Conservation (phyloP, 1,140 invertebrate genomes). For the Dinoponera quadriceps region DNA sequence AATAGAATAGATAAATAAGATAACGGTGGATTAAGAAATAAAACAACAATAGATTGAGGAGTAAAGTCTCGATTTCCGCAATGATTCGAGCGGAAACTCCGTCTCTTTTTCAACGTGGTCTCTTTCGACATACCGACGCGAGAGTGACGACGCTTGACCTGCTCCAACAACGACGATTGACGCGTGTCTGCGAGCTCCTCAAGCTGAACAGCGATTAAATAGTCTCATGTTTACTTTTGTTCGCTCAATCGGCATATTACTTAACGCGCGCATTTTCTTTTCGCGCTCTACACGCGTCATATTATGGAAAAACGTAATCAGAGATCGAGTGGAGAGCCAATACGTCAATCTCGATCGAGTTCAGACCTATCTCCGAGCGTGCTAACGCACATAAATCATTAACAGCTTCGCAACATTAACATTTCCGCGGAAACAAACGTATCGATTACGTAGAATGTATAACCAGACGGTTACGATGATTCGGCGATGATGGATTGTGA, state of each 20-base stretch:
- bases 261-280: constrained; percentile 22
- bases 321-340: background rate
- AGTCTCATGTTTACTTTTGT: background rate
- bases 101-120: background rate
- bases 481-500: too few species aligned
- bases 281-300: background rate
- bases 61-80: too few species aligned
- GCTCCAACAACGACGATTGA: constrained; percentile 15
- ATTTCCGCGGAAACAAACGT: background rate
- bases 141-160: background rate
- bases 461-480: background rate
- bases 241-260: constrained; percentile 14
- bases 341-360: background rate
- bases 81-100: background rate
- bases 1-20: too few species aligned
- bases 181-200: background rate
- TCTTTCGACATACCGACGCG: background rate
- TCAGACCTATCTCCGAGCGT: background rate
- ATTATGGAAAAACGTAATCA: background rate
- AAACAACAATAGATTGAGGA: too few species aligned
- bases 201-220: constrained; percentile 29
- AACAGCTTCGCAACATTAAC: background rate
- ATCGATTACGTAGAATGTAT: background rate
- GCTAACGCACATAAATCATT: background rate
- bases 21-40: too few species aligned